These are phyloP conservation scores for Aleadryas rufinucha DNA, from an alignment of 2,113 vertebrate genomes.

Conservation along the genomic window DNA sequence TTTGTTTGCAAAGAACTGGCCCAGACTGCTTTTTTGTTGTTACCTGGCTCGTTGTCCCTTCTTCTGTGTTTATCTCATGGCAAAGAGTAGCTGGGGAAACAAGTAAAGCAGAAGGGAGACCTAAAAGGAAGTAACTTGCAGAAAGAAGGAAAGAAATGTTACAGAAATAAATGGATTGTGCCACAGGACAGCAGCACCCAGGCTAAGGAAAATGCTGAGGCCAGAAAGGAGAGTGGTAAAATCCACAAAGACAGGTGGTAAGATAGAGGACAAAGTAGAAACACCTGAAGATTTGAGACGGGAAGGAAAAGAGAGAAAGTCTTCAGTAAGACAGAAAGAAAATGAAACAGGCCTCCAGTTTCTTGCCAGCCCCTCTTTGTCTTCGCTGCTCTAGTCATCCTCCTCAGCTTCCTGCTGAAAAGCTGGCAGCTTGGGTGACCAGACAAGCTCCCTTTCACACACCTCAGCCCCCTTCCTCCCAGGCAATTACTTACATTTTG, in stretches of 20 bases:
- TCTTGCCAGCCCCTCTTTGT: neutral
- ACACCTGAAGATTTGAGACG: neutral
- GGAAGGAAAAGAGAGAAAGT: neutral
- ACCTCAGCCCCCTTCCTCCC: neutral
- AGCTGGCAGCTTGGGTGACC: neutral
- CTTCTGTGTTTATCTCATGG: neutral
- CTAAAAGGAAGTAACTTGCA: neutral
- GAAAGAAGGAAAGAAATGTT: neutral
- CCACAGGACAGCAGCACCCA: neutral
- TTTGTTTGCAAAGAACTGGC: neutral
- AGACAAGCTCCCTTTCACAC: neutral
- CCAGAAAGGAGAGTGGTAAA: neutral
- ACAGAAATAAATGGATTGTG: neutral
- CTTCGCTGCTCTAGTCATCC: neutral
- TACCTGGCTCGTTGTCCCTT: neutral
- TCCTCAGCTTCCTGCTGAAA: neutral
- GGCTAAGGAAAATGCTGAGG: neutral
- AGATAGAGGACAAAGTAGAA: neutral
- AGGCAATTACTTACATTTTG: neutral
- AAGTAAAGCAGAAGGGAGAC: neutral
- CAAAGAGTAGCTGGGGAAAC: neutral
- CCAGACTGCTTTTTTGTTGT: neutral
- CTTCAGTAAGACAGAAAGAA: neutral
- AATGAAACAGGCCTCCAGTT: neutral
- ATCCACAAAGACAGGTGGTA: neutral